These are phyloP conservation scores for Campoletis sonorensis DNA, from an alignment of 1,140 invertebrate genomes.

Conservation along the genomic window DNA sequence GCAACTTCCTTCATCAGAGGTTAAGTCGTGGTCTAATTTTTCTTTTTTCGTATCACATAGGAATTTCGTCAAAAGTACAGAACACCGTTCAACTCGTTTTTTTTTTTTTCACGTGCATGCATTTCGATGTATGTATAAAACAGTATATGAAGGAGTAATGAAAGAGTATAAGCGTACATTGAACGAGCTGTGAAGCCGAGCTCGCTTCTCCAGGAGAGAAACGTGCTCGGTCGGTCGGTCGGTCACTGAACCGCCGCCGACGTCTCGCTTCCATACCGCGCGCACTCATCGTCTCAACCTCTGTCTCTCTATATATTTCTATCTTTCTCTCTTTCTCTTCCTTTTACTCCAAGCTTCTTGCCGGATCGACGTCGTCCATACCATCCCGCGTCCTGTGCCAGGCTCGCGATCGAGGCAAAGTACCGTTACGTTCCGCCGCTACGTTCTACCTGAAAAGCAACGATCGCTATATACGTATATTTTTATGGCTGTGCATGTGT, in stretches of 20 bases:
- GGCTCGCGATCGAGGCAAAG: slow-evolving; percentile 54
- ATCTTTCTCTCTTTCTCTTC: slow-evolving; percentile 34
- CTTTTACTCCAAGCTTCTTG: slow-evolving; percentile 49
- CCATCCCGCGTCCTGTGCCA: slow-evolving; percentile 39
- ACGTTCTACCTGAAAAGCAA: slow-evolving; percentile 47
- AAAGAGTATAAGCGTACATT: background rate
- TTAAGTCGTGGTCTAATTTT: background rate
- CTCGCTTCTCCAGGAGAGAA: slow-evolving; percentile 52
- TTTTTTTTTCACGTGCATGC: background rate
- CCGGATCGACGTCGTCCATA: slow-evolving; percentile 43
- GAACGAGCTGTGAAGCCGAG: slow-evolving; percentile 53
- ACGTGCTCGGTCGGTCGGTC: slow-evolving; percentile 61
- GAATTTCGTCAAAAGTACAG: background rate
- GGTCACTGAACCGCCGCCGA: slow-evolving; percentile 64
- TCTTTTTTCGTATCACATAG: background rate
- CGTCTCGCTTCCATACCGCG: slow-evolving; percentile 58
- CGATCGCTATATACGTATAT: slow-evolving; percentile 8
- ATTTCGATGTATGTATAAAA: background rate
- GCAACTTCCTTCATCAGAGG: too few species aligned
- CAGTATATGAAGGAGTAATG: background rate
- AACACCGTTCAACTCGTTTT: background rate
- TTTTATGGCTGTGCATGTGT: background rate
- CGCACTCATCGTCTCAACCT: slow-evolving; percentile 48
- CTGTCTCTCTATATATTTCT: background rate
- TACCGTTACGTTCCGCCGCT: slow-evolving; percentile 50